phyloP scores from a whole-genome alignment of 2,113 vertebrate species.

The Meleagris gallopavo region DNA sequence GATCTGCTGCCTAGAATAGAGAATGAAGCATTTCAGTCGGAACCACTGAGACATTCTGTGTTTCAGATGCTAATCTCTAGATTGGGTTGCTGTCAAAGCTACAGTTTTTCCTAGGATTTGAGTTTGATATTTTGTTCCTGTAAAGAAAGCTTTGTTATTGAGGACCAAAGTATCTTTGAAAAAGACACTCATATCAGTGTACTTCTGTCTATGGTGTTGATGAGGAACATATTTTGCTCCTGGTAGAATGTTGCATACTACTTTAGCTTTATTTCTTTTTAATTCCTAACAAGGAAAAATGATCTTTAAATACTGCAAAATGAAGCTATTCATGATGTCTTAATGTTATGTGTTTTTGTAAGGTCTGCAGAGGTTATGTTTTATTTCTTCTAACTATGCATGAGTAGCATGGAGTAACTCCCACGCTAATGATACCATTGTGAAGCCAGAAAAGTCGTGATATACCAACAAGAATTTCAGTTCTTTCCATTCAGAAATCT shows the following conservation, averaged over 20 bases:
- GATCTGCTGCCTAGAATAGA: background rate
- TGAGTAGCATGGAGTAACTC: background rate
- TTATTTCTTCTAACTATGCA: background rate
- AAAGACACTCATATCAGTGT: background rate
- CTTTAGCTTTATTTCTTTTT: background rate
- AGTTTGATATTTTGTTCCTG: background rate
- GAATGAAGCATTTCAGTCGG: background rate
- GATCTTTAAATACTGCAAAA: background rate
- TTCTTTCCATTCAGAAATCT: background rate
- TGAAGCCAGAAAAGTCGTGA: background rate
- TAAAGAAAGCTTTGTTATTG: background rate
- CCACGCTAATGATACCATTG: background rate
- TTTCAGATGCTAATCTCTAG: background rate
- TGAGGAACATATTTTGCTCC: accelerated
- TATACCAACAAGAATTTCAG: background rate
- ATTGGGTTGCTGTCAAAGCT: background rate
- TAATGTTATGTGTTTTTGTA: background rate
- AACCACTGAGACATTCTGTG: background rate
- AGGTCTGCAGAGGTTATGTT: background rate
- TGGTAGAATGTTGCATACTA: background rate
- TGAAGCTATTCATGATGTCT: background rate
- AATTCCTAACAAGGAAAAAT: background rate
- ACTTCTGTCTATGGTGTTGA: background rate
- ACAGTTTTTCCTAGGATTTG: background rate
- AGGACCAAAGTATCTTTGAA: background rate